Base-by-base conservation (phyloP, 2,113 vertebrate genomes). In the Pyrgilauda ruficollis region DNA sequence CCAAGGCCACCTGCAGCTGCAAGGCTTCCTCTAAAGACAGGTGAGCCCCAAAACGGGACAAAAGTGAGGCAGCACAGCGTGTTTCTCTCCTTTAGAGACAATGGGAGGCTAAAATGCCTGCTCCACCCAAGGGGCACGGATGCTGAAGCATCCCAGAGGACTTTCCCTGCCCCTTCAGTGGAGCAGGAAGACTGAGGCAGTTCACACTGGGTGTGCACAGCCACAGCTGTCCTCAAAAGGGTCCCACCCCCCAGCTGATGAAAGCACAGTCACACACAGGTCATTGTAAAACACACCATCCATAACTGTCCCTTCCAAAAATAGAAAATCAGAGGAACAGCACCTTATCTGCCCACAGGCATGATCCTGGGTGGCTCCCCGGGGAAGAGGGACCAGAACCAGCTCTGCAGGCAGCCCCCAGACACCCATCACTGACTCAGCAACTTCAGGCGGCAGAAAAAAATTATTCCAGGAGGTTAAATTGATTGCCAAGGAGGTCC, bases 401-500 rank as follows among this genome's bases (percentile, higher is more conserved):
- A 4, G 55, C 66, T 59, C 12, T 61, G 49, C 52, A 59, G 85
- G 84, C 92, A 84, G 74, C 61, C 87, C 79, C 87, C 1, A 8
- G 47, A 41, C 46, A 30, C 79, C 67, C 62, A 52, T 67, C 55
- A 22, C 95, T 95, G 96, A 96, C 84, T 96, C 95, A 95, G 96
- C 90, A 79, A 44, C 64, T 94, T 46, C 76, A 39, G 41, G 81
- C 44, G 2, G 78, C 70, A 88, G 82, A 16, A 80, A 85, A 80
- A 92, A 84, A 72, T 33, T 0, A 91, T 90, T 90, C 85, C 64
- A 66, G 77, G 82, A 96, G 94, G 83, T 92, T 87, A 95, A 96
- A 96, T 91, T 93, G 95, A 95, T 91, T 92, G 74, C 94, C 81
- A 87, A 89, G 84, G 80, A 96, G 86, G 81, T 85, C 87, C 94